These are phyloP conservation scores for Morpho helenor DNA, from an alignment of 2,888 invertebrate genomes.

Conservation along the genomic window DNA sequence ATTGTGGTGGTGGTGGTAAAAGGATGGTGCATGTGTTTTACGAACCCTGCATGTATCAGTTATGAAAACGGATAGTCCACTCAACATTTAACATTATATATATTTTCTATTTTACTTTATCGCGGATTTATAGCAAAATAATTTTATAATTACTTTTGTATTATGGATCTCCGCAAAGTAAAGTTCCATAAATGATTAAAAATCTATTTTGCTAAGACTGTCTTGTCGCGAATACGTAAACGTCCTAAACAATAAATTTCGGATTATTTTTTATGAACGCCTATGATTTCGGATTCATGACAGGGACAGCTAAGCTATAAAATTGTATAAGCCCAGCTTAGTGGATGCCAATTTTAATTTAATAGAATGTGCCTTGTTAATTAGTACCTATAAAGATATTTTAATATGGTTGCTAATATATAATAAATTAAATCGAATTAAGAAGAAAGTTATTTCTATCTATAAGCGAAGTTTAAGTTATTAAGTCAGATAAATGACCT, in stretches of 20 bases:
- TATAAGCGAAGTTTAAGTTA: no score
- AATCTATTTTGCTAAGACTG: not conserved
- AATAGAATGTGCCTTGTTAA: constrained; percentile 23
- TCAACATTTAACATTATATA: no score
- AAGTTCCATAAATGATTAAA: not conserved
- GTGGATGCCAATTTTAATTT: constrained; percentile 18
- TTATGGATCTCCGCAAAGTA: no score
- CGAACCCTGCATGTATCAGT: no score
- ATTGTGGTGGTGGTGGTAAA: no score
- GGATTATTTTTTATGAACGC: constrained; percentile 19
- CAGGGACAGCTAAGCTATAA: constrained; percentile 22
- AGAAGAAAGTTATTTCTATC: no score
- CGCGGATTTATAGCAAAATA: no score
- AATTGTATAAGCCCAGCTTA: constrained; percentile 21
- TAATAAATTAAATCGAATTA: not conserved
- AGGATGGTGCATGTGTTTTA: no score
- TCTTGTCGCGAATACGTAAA: constrained; percentile 4
- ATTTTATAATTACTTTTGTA: no score
- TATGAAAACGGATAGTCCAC: no score
- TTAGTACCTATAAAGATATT: constrained; percentile 10
- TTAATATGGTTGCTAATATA: constrained; percentile 12
- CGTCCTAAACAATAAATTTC: constrained; percentile 25
- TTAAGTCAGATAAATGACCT: no score
- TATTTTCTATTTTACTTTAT: no score
- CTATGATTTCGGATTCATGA: constrained; percentile 23